Evolutionary conservation across 35 echinoderm and acorn worm genomes (phyloP).

Genomic region (Acanthaster planci): DNA sequence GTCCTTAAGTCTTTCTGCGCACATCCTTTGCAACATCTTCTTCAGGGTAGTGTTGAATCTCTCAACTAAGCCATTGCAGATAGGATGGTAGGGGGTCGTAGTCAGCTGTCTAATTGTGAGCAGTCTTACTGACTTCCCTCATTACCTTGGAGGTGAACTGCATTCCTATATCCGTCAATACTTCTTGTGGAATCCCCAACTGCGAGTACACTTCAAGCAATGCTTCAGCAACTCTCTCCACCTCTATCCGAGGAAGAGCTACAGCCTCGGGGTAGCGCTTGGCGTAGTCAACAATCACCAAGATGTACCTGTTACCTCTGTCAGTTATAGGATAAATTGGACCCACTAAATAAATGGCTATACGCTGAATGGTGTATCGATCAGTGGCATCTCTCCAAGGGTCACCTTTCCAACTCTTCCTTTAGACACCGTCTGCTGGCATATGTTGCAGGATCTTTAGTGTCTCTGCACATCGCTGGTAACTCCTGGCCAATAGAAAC

Average conservation of each 20-base stretch:
- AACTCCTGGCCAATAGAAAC: too few relatives aligned
- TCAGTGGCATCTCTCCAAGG: too few relatives aligned
- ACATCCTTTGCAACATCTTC: constrained; percentile 32
- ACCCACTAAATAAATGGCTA: too few relatives aligned
- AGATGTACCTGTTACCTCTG: constrained; percentile 23
- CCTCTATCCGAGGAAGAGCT: constrained; percentile 5
- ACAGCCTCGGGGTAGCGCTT: constrained; percentile 39
- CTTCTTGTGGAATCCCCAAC: constrained; percentile 18
- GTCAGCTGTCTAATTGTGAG: constrained; percentile 22
- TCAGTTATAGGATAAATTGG: constrained; percentile 8
- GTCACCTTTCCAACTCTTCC: too few relatives aligned
- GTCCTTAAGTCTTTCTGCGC: constrained; percentile 20
- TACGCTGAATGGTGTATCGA: too few relatives aligned
- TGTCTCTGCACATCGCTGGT: too few relatives aligned
- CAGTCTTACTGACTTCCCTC: constrained; percentile 20
- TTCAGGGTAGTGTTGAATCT: constrained; percentile 14
- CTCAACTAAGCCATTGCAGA: constrained; percentile 8
- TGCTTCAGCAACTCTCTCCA: constrained; percentile 28
- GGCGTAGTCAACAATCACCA: constrained; percentile 34
- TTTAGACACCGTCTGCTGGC: too few relatives aligned
- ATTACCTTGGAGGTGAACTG: constrained; percentile 55
- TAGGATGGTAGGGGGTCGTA: constrained; percentile 32
- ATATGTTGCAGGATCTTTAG: too few relatives aligned
- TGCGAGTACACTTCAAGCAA: constrained; percentile 11
- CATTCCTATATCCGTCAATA: constrained; percentile 40